phyloP scores from a whole-genome alignment of 2,888 invertebrate species.

The Phytoseiulus persimilis region DNA sequence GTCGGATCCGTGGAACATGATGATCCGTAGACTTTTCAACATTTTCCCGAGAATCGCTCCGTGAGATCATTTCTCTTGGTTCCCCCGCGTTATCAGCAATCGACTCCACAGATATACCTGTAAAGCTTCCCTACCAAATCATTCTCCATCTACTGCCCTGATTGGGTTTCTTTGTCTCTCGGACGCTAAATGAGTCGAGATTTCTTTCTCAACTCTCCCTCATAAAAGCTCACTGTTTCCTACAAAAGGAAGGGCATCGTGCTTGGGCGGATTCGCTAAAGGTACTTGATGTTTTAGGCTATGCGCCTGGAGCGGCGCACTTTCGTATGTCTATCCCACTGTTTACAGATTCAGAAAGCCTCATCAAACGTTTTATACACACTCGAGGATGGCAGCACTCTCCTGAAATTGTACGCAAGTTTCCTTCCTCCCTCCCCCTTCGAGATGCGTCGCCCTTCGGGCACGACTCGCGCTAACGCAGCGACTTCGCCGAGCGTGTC shows the following conservation, averaged over 20 bases:
- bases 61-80: no score
- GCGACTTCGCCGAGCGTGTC: background rate
- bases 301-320: background rate
- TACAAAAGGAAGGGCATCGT: slow-evolving; percentile 25
- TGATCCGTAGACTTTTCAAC: no score
- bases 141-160: background rate
- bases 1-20: no score
- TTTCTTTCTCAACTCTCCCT: background rate
- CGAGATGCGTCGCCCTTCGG: background rate
- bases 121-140: background rate
- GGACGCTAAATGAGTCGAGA: background rate
- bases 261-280: slow-evolving; percentile 33
- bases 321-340: background rate
- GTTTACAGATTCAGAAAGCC: background rate
- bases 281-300: slow-evolving; percentile 15
- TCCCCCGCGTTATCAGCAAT: no score
- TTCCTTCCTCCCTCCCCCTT: background rate
- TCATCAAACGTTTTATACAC: slow-evolving; percentile 8
- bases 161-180: no score
- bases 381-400: background rate
- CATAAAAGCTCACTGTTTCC: background rate
- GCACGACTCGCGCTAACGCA: background rate
- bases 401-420: background rate
- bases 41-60: no score
- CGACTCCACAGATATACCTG: background rate